Conservation (phyloP, 2,113 vertebrate species). For the Melanostigma gelatinosum region DNA sequence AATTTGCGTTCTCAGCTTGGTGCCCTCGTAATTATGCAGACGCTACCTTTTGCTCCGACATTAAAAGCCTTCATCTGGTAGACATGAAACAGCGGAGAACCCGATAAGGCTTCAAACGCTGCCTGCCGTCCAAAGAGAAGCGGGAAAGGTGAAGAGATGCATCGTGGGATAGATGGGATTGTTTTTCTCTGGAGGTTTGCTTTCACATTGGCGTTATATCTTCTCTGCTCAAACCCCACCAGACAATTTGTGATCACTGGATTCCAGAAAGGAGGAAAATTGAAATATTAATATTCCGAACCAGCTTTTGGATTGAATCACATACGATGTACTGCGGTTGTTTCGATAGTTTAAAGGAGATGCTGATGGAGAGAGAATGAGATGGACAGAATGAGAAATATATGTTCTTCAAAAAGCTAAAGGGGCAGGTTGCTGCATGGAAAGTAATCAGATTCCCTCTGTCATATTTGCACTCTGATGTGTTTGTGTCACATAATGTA, state of each 20-base stretch:
- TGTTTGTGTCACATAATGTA: neutral
- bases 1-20: conserved; percentile 86
- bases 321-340: conserved; percentile 26
- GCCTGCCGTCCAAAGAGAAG: conserved; percentile 72
- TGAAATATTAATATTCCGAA: conserved; percentile 54
- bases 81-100: conserved; percentile 79
- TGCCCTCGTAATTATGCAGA: conserved; percentile 83
- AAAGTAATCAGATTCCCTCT: neutral
- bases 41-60: conserved; percentile 82
- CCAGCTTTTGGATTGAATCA: conserved; percentile 45
- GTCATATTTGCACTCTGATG: neutral
- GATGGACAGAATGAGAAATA: conserved; percentile 8
- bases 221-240: conserved; percentile 47
- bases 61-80: conserved; percentile 83
- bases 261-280: conserved; percentile 48
- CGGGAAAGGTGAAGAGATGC: conserved; percentile 78
- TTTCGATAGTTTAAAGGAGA: conserved; percentile 17
- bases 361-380: conserved; percentile 12
- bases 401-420: conserved; percentile 6
- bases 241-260: conserved; percentile 60
- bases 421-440: conserved; percentile 16
- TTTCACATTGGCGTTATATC: conserved; percentile 60
- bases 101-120: conserved; percentile 83
- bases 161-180: conserved; percentile 73
- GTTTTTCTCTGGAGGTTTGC: conserved; percentile 76